Base-by-base conservation (phyloP, 2,888 invertebrate species). In the Smittia aterrima region DNA sequence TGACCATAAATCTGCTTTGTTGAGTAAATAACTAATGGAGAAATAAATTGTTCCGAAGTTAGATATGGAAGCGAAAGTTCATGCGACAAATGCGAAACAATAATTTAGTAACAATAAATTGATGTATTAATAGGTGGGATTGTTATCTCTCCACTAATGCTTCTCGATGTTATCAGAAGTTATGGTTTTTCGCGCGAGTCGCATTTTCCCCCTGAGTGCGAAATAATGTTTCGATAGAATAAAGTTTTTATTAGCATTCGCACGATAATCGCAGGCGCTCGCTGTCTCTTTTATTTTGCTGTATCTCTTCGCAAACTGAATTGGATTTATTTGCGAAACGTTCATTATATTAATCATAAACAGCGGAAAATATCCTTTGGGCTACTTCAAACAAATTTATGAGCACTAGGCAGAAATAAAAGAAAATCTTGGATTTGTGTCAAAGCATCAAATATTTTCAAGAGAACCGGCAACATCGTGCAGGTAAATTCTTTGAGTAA, bases 1-100 rank as follows among this genome's bases (percentile, higher is more conserved):
- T 40, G 67, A 67, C 40, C 20, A 67, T 67, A 40, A 67, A 67
- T 67, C 67, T 27, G 66, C 18, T 18, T 67, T 40, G 67, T n/a
- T 67, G 32, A 67, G 18, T 67, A 66, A 27, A 66, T 66, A 66
- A 66, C 27, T 66, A 66, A 66, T 66, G 64, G 64, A 13, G 7
- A 32, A 27, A 66, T 66, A 67, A 67, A 67, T 67, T 16, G 38
- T 40, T 22, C 4, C n/a, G 40, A 41, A 40, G 18, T 40, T 67
- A n/a, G n/a, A n/a, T n/a, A 67, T 40, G 22, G 67, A 38, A 41
- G 25, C 13, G 67, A 40, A 40, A 20, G n/a, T 40, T 18, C 32
- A 38, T 22, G 41, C 40, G 40, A 67, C 67, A 67, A 20, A 67
- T 64, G 20, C 27, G 64, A 27, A 40, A 67, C 67, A 67, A 67